Evolutionary conservation across 2,797 vertebrate genomes (phyloP), one percentile per base, ranked within the genome.

Genomic region (Gallinago nigripennis): DNA sequence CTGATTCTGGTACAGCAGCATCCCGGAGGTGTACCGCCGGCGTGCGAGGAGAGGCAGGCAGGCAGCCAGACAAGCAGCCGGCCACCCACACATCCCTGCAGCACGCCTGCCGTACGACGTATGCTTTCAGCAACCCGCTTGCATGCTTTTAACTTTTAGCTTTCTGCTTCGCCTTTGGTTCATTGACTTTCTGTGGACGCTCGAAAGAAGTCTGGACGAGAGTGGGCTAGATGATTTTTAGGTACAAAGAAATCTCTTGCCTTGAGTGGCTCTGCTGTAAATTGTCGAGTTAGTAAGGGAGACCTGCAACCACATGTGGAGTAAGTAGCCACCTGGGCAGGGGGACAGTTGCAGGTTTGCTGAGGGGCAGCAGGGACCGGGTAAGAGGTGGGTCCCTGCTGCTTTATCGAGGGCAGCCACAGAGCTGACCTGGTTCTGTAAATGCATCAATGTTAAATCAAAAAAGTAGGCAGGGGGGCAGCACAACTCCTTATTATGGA

Each of bases 71-170:
- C 86, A 92, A 73, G 43, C 88, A 87, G 88, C 60, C 87, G 16
- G 82, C 90, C 92, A 45, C 96, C 96, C 96, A 96, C 96, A 85
- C 94, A 41, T 25, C 21, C 27, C 92, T 87, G 95, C 94, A 94
- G 88, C 66, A 11, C 12, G 93, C 53, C 91, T 96, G 95, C 83
- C 27, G 12, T 82, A 75, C 88, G 14, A 73, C 25, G 61, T 35
- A 86, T 79, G 92, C 58, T 73, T 84, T 57, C 82, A 70, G 64
- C 90, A 88, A 63, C 30, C 87, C 16, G 16, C 84, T 73, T 20
- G 39, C 37, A 58, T 50, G 48, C 83, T 88, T 88, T 87, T 76
- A 83, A 82, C 76, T 96, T 95, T 19, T 6, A 69, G 69, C 57
- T 90, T 79, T 65, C 82, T 84, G 73, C 73, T 76, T 76, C 3